Percentiles rank a stretch among this genome's conserved stretches.
Evolutionary conservation across 2,888 invertebrate species (phyloP).

Genomic region (Catocala fraxini): DNA sequence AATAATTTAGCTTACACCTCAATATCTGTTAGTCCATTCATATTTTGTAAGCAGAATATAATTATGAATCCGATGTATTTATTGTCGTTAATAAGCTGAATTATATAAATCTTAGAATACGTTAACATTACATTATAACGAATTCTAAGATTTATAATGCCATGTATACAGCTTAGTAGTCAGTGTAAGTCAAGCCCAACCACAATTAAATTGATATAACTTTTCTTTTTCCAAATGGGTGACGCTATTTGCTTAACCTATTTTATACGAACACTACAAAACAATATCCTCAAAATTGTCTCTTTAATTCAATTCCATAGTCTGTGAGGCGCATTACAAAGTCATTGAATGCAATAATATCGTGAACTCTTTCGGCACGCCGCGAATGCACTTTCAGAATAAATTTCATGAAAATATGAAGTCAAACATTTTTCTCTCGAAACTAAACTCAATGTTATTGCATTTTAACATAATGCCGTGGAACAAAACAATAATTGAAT

Average conservation of each 20-base stretch:
- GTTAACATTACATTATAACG: too few relatives aligned
- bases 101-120: too few relatives aligned
- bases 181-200: too few relatives aligned
- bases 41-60: too few relatives aligned
- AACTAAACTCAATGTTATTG: conserved; percentile 29
- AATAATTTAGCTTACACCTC: too few relatives aligned
- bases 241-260: neutral
- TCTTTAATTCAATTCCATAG: conserved; percentile 24
- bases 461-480: conserved; percentile 27
- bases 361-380: conserved; percentile 20
- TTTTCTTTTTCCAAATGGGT: too few relatives aligned
- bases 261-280: neutral
- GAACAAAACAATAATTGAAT: conserved; percentile 34
- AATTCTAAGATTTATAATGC: too few relatives aligned
- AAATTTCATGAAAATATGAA: conserved; percentile 39
- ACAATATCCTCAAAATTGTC: conserved; percentile 6
- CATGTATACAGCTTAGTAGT: too few relatives aligned
- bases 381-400: conserved; percentile 28
- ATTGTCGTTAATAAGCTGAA: too few relatives aligned
- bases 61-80: too few relatives aligned
- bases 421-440: conserved; percentile 26
- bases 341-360: conserved; percentile 28
- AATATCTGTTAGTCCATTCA: too few relatives aligned
- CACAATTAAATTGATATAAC: too few relatives aligned
- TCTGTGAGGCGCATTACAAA: conserved; percentile 19